These are phyloP conservation scores for Catocala fraxini DNA, from an alignment of 2,888 invertebrate genomes.

Conservation along the genomic window DNA sequence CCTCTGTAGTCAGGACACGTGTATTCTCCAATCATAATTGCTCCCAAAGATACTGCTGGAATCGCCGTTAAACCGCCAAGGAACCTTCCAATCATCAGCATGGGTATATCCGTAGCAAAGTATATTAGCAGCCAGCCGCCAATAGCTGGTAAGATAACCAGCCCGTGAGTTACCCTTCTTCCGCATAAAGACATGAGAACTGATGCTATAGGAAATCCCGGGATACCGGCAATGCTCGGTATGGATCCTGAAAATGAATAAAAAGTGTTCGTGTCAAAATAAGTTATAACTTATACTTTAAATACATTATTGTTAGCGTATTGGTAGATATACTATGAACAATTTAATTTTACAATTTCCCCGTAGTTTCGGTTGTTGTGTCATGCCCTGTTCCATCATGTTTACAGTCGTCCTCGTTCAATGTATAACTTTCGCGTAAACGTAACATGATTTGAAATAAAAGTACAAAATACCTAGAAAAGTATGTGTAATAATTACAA, in stretches of 20 bases:
- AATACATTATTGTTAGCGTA: too few species aligned
- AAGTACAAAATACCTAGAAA: too few species aligned
- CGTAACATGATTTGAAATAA: too few species aligned
- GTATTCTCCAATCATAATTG: constrained; percentile 71
- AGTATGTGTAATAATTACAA: too few species aligned
- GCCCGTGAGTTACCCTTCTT: constrained; percentile 54
- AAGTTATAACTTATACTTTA: too few species aligned
- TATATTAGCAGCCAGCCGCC: constrained; percentile 64
- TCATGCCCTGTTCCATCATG: too few species aligned
- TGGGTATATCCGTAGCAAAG: constrained; percentile 51
- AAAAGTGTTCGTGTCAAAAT: too few species aligned
- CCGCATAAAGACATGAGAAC: constrained; percentile 64
- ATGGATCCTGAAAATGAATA: constrained; percentile 59
- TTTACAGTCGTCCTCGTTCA: too few species aligned
- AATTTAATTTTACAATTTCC: too few species aligned
- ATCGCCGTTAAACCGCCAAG: constrained; percentile 61
- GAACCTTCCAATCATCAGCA: constrained; percentile 60
- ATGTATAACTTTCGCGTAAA: too few species aligned
- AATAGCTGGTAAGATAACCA: constrained; percentile 61
- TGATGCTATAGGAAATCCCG: constrained; percentile 60
- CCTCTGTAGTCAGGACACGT: constrained; percentile 67
- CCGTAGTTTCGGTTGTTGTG: too few species aligned
- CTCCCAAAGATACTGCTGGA: constrained; percentile 59
- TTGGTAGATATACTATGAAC: too few species aligned
- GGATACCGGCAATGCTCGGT: constrained; percentile 55